Percentiles rank a stretch among this genome's conserved stretches.
These are phyloP conservation scores for Cladopsammia gracilis DNA, from an alignment of 64 coral and sea anemone species.

Conservation along the genomic window DNA sequence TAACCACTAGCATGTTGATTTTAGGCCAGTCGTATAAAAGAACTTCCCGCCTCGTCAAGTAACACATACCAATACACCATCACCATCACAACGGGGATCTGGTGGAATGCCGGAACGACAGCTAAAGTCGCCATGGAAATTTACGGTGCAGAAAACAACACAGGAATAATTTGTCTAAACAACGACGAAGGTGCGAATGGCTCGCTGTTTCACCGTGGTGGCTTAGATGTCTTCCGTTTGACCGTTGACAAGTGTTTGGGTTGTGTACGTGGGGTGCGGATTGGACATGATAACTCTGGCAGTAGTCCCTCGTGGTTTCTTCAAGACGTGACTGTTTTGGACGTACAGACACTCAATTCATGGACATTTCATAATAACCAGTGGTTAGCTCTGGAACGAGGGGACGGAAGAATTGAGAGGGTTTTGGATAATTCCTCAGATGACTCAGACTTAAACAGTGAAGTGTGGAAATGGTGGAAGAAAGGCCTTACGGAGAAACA, in stretches of 20 bases:
- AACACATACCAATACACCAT: background rate
- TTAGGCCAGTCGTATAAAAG: background rate
- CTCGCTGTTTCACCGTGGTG: background rate
- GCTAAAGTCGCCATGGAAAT: slow-evolving; percentile 3
- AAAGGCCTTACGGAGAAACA: slow-evolving; percentile 54
- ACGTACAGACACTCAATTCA: background rate
- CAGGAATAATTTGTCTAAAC: background rate
- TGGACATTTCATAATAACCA: background rate
- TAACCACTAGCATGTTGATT: background rate
- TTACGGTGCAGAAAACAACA: background rate
- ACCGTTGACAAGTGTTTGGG: slow-evolving; percentile 17
- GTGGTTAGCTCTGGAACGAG: slow-evolving; percentile 42
- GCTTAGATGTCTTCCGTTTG: slow-evolving; percentile 12
- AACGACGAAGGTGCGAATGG: background rate
- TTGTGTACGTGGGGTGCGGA: background rate
- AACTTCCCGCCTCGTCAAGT: background rate
- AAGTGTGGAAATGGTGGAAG: background rate
- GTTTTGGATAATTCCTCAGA: background rate
- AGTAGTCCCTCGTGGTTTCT: slow-evolving; percentile 37
- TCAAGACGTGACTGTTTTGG: background rate
- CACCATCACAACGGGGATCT: slow-evolving; percentile 15
- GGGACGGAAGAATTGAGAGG: slow-evolving; percentile 20
- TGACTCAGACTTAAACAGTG: background rate
- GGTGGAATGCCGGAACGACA: background rate
- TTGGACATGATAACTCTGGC: slow-evolving; percentile 58